Percentiles rank a stretch among this genome's conserved stretches.
Conservation (phyloP, 1,140 invertebrate species). For the Plutomurus gul region DNA sequence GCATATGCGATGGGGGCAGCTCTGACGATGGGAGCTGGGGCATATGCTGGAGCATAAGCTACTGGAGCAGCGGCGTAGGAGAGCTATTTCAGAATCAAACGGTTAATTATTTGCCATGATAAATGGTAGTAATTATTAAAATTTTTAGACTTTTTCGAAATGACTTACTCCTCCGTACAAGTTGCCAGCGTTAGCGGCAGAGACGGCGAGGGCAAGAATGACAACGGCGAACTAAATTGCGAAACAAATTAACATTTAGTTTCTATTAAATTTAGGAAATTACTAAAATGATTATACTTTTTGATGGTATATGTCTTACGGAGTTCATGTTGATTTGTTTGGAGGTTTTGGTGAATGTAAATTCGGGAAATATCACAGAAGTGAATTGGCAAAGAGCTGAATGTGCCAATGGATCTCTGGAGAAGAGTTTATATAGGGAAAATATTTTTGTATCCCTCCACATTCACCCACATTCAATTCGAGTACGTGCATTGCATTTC, state of each 20-base stretch:
- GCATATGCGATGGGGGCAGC: neutral
- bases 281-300: neutral
- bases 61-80: neutral
- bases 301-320: conserved; percentile 13
- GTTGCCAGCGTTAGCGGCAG: conserved; percentile 54
- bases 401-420: neutral
- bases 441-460: neutral
- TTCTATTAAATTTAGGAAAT: neutral
- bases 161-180: conserved; percentile 38
- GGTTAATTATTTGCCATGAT: neutral
- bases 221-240: conserved; percentile 33
- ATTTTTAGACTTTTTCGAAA: no score
- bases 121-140: neutral
- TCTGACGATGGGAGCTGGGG: neutral
- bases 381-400: neutral
- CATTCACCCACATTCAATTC: neutral
- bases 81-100: neutral
- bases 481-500: neutral
- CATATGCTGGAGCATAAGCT: neutral
- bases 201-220: conserved; percentile 55
- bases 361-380: conserved; percentile 21
- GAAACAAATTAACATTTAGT: neutral
- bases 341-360: conserved; percentile 10
- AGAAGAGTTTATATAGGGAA: neutral
- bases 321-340: conserved; percentile 37